phyloP scores from a whole-genome alignment of 2,888 invertebrate genomes.

The Allophyes oxyacanthae region DNA sequence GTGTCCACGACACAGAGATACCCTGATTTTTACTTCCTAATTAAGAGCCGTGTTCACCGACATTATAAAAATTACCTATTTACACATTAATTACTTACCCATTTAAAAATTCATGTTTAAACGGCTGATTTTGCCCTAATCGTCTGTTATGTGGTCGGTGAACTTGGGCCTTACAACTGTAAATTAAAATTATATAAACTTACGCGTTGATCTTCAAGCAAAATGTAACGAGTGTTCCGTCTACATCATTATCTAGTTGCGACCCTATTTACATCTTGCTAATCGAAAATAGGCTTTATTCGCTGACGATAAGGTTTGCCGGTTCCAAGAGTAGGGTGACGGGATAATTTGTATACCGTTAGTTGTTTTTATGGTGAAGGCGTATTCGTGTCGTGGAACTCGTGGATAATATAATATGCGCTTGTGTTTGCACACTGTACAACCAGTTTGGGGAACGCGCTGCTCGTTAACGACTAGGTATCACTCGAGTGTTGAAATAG shows the following conservation, averaged over 20 bases:
- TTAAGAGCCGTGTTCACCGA: too few relatives aligned
- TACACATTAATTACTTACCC: too few relatives aligned
- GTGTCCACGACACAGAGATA: too few relatives aligned
- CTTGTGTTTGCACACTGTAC: constrained; percentile 40
- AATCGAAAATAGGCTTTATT: constrained; percentile 24
- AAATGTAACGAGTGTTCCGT: constrained; percentile 66
- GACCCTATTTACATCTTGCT: constrained; percentile 56
- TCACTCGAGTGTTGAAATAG: constrained; percentile 10
- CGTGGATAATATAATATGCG: too few relatives aligned
- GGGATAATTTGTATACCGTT: constrained; percentile 65
- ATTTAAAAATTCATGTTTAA: too few relatives aligned
- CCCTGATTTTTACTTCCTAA: too few relatives aligned
- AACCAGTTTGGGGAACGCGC: constrained; percentile 23
- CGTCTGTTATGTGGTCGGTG: too few relatives aligned
- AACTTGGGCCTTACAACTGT: too few relatives aligned
- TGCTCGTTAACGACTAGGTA: constrained; percentile 44
- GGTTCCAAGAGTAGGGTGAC: constrained; percentile 4
- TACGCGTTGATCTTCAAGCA: constrained; percentile 52
- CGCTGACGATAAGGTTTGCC: not conserved
- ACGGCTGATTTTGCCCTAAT: too few relatives aligned
- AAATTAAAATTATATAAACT: constrained; percentile 17
- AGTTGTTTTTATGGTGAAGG: constrained; percentile 71
- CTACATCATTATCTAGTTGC: constrained; percentile 74
- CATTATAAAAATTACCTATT: too few relatives aligned
- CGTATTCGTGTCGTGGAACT: constrained; percentile 63